Evolutionary conservation across 2,797 vertebrate species (phyloP), one percentile per base, ranked within the genome.

Genomic region (Micrastur ruficollis): DNA sequence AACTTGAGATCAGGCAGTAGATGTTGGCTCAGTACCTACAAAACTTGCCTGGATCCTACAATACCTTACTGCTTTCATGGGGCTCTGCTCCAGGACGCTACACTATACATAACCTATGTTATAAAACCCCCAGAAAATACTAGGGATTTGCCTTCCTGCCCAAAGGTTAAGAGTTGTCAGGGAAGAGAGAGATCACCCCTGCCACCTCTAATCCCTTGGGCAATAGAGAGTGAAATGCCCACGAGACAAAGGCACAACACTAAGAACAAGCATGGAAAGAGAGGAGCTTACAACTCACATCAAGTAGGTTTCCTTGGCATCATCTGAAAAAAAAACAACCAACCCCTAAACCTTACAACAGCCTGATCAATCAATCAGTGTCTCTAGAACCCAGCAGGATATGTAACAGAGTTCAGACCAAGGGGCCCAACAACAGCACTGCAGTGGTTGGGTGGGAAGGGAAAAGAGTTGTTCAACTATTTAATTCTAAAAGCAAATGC

Each of bases 201-300:
- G 25, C 40, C 25, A 73, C 31, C 47, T 32, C 12, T 19, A 26
- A 67, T 40, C n/a, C n/a, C 34, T 27, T 31, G 3, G 38, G 47
- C 21, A 62, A 62, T 0, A 52, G 42, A 55, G 27, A 15, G 29
- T 26, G 14, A 76, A 83, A 80, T 4, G 3, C 26, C 25, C 5
- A 1, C 0, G 0, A 61, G 46, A 56, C 25, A 81, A 59, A 74
- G 21, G 29, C 13, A 7, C n/a, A 46, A 25, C 3, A 29, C n/a
- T 22, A 74, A 76, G 42, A 42, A 31, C 18, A 72, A 21, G 34
- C 6, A 46, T 0, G 3, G 22, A 14, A 82, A 94, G 27, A 59
- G 12, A 76, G 4, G 14, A 78, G 18, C 2, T 12, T 32, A 50
- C 31, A 71, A 16, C 49, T 63, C 14, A 67, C 1, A 6, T 5